phyloP scores from a whole-genome alignment of 1,140 invertebrate species.

The Drosophila dunni region DNA sequence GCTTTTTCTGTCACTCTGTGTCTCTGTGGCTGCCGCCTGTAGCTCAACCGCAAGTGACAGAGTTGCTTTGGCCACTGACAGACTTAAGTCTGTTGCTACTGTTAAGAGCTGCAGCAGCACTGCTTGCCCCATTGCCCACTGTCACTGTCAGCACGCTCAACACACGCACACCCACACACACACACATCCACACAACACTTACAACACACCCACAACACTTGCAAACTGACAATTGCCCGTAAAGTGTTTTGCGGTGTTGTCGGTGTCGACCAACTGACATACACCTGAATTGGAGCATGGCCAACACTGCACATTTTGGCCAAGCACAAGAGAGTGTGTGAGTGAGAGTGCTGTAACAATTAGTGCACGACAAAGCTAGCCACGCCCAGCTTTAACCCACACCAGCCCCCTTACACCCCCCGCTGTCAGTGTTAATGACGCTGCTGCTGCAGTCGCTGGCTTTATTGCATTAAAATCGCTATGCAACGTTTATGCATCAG shows the following conservation, averaged over 20 bases:
- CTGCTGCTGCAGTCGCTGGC: slow-evolving; percentile 54
- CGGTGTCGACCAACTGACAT: slow-evolving; percentile 71
- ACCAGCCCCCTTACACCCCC: not conserved
- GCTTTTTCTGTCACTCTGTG: not conserved
- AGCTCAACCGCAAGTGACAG: slow-evolving; percentile 76
- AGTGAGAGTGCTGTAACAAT: slow-evolving; percentile 51
- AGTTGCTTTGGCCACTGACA: slow-evolving; percentile 70
- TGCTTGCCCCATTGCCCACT: slow-evolving; percentile 30
- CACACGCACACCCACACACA: slow-evolving; percentile 2
- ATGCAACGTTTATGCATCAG: slow-evolving; percentile 76
- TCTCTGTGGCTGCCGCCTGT: not conserved
- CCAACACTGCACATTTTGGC: slow-evolving; percentile 76
- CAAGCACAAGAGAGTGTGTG: slow-evolving; percentile 41
- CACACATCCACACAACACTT: slow-evolving; percentile 2
- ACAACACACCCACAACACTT: slow-evolving; percentile 34
- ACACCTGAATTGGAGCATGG: slow-evolving; percentile 80
- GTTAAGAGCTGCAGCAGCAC: slow-evolving; percentile 53
- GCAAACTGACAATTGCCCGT: slow-evolving; percentile 73
- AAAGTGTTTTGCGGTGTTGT: slow-evolving; percentile 78
- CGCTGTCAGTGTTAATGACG: slow-evolving; percentile 73
- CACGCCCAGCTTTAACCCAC: not conserved
- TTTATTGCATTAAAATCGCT: slow-evolving; percentile 81
- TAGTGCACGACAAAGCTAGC: slow-evolving; percentile 70
- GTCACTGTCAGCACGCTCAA: slow-evolving; percentile 68
- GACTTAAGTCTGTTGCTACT: slow-evolving; percentile 49